A percentile compares a stretch with the other conserved stretches of the same genome.
phyloP scores from a whole-genome alignment of 2,113 vertebrate species.

The Pygoscelis antarcticus region DNA sequence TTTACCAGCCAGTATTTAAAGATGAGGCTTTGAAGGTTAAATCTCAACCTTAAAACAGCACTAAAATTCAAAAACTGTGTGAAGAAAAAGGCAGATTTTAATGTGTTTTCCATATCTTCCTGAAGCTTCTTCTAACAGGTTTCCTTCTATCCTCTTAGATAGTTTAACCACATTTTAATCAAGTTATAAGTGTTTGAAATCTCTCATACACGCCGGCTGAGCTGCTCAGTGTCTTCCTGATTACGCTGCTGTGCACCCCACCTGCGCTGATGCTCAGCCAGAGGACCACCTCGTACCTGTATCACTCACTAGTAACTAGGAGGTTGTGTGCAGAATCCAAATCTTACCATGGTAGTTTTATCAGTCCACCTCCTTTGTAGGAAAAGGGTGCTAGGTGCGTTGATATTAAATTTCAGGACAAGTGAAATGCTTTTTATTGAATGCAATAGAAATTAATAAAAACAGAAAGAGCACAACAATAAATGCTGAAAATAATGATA shows the following conservation, averaged over 20 bases:
- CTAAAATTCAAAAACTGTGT: neutral
- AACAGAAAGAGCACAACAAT: neutral
- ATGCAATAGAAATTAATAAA: neutral
- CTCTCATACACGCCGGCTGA: neutral
- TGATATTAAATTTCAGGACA: neutral
- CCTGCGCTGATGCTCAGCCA: neutral
- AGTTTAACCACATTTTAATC: neutral
- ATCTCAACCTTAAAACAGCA: neutral
- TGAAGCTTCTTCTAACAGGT: neutral
- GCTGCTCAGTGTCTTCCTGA: neutral
- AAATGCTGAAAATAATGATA: neutral
- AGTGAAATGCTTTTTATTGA: neutral
- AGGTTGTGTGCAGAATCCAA: neutral
- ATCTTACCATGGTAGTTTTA: neutral
- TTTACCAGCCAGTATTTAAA: neutral
- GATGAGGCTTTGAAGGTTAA: neutral
- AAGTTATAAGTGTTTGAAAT: neutral
- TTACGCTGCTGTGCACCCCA: neutral
- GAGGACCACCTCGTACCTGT: neutral
- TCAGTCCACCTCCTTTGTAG: neutral
- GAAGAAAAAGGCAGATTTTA: neutral
- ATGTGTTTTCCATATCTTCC: neutral
- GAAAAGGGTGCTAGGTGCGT: neutral
- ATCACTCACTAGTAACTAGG: neutral
- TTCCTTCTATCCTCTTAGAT: neutral